A percentile compares a stretch with the other conserved stretches of the same genome.
phyloP scores from a whole-genome alignment of 1,140 invertebrate genomes.

The Tetragnatha versicolor region DNA sequence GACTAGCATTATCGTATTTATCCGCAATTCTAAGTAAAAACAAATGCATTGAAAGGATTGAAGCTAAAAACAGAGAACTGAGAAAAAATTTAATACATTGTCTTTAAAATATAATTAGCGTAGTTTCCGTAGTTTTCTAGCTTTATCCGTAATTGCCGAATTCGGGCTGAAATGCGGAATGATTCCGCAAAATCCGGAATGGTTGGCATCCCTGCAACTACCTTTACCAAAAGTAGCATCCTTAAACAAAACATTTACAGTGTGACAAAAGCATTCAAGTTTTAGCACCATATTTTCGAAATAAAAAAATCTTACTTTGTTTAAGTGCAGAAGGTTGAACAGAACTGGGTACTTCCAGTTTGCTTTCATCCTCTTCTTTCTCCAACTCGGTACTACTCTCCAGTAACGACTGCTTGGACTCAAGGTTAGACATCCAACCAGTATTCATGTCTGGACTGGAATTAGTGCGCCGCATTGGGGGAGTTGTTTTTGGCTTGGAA shows the following conservation, averaged over 20 bases:
- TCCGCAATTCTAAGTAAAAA: too few relatives aligned
- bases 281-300: not conserved
- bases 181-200: too few relatives aligned
- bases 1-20: too few relatives aligned
- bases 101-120: too few relatives aligned
- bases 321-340: not conserved
- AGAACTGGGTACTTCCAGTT: not conserved
- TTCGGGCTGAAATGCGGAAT: too few relatives aligned
- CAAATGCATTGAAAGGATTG: too few relatives aligned
- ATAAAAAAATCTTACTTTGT: not conserved
- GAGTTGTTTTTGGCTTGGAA: constrained; percentile 1
- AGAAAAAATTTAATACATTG: too few relatives aligned
- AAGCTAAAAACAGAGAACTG: too few relatives aligned
- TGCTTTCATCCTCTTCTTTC: not conserved
- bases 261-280: not conserved
- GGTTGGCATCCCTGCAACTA: too few relatives aligned
- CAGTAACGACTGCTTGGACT: not conserved
- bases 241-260: not conserved
- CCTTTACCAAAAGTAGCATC: too few relatives aligned
- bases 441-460: constrained; percentile 87
- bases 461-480: constrained; percentile 77
- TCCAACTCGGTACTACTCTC: constrained; percentile 5
- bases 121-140: too few relatives aligned
- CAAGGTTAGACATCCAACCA: constrained; percentile 17
- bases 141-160: too few relatives aligned